Percentiles rank a stretch among this genome's conserved stretches.
phyloP scores from a whole-genome alignment of 2,113 vertebrate species.

The Bucco capensis region DNA sequence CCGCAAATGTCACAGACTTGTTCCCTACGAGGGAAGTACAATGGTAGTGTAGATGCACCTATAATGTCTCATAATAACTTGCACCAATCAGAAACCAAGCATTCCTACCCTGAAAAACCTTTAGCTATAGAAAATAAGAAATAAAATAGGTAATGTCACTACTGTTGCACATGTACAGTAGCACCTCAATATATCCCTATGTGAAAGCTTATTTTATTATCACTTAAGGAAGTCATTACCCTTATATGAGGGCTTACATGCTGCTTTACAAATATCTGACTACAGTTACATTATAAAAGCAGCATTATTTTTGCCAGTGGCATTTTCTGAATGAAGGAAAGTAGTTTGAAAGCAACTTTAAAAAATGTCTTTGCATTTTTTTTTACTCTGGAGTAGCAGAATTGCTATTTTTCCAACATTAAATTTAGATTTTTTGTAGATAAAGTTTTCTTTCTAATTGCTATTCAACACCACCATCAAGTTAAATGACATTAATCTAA shows the following conservation, averaged over 20 bases:
- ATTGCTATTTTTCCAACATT: not conserved
- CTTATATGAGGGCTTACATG: conserved; percentile 72
- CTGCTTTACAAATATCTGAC: conserved; percentile 72
- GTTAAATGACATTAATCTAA: not conserved
- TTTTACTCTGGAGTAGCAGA: not conserved
- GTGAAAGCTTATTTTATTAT: conserved; percentile 74
- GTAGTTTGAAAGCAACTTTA: conserved; percentile 60
- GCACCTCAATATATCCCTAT: conserved; percentile 45
- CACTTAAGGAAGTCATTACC: conserved; percentile 73
- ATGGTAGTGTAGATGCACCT: not conserved
- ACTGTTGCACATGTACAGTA: not conserved
- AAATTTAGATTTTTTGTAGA: not conserved
- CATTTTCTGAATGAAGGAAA: conserved; percentile 61
- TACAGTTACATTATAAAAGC: conserved; percentile 61
- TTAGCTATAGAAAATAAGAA: not conserved
- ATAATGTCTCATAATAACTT: not conserved
- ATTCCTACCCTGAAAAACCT: not conserved
- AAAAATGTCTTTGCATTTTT: conserved; percentile 11
- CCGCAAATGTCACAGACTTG: too few species aligned
- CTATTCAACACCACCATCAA: not conserved
- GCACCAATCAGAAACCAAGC: not conserved
- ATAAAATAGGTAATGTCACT: conserved; percentile 49
- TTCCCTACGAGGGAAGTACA: too few species aligned
- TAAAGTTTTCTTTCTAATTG: not conserved
- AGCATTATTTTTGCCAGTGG: conserved; percentile 65